Base-by-base conservation (phyloP, 2,888 invertebrate genomes). In the Trichogramma dendrolimi region DNA sequence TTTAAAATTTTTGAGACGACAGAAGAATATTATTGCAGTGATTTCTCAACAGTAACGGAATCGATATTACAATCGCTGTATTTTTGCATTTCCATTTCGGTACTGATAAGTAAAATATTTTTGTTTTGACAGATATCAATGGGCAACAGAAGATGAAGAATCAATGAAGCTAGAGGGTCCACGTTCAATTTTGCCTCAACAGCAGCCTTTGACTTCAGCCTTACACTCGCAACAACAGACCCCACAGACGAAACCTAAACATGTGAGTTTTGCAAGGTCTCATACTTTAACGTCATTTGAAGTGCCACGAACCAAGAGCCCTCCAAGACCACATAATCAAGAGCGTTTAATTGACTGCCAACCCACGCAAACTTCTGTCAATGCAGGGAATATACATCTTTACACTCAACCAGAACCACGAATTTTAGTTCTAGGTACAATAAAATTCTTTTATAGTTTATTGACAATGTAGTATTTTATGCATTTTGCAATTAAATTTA, bases 231-330 rank as follows among this genome's bases (percentile, higher is more conserved):
- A 63, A 52, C 68, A 64, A 46, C 67, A 65, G 53, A 70, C 66
- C 39, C 71, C 67, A 5, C 71, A 70, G 52, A 85, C 87, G 69
- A 91, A 91, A 78, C 87, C 90, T 67, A 94, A 94, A 77, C 94
- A 94, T 78, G 94, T 94, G 44, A 93, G 92, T 71, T 94, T 94
- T 75, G 92, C 93, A 53, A 85, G 93, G 61, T 93, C 93, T 4
- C 91, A 93, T 75, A 93, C 93, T 0, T 79, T 92, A 68, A 91
- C 92, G 41, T 92, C 92, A 5, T 92, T 92, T 73, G 92, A 92
- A 71, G 70, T 74, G 56, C 76, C 82, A 66, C 82, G 72, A 69
- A 81, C 68, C 75, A 81, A 70, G 73, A 80, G 80, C 81, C 74
- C 68, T 40, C 75, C 77, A 53, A 81, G 84, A 81, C 80, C 83